Evolutionary conservation across 2,113 vertebrate species (phyloP), one percentile per base, ranked within the genome.

Genomic region (Catharus minimus): DNA sequence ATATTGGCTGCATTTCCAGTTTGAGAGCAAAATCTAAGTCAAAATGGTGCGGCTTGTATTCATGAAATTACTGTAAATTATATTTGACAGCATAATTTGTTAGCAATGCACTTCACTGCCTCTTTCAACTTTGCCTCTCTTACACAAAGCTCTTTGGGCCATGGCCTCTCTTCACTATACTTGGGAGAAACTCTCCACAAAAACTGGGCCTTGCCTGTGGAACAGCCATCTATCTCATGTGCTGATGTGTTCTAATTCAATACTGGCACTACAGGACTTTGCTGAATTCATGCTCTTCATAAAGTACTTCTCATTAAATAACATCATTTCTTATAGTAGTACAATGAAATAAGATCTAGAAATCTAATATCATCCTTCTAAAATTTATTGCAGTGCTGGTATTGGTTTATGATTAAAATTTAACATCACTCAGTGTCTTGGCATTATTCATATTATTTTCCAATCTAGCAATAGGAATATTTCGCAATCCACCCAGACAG

Each of bases 381-480:
- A 77, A 87, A 80, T 82, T 85, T 71, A 77, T 88, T 69, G 61
- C 17, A 57, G 36, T 0, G 3, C 41, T 86, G 41, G 56, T 86
- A 74, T 3, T 47, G 14, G 39, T 86, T 90, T 86, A 83, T 23
- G 32, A 77, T 72, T 94, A 88, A 86, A 91, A 71, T 17, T 39
- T 83, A 82, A 58, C 27, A 43, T 69, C 55, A 73, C 13, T 82
- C 62, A 80, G 20, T 80, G 60, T 49, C 41, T 77, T 80, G n/a
- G 43, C 24, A 80, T 92, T 86, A 81, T 60, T 90, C 55, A 20
- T 71, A 77, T 53, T 82, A 66, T 91, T 91, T 94, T 94, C 44
- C 75, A 72, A 23, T 82, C 64, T 38, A 74, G 55, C 57, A 87
- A 44, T 66, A 33, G 55, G n/a, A 88, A 85, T 41, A 53, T 30